These are phyloP conservation scores for Holothuria glaberrima DNA, from an alignment of 35 echinoderm and acorn worm species.

Conservation along the genomic window DNA sequence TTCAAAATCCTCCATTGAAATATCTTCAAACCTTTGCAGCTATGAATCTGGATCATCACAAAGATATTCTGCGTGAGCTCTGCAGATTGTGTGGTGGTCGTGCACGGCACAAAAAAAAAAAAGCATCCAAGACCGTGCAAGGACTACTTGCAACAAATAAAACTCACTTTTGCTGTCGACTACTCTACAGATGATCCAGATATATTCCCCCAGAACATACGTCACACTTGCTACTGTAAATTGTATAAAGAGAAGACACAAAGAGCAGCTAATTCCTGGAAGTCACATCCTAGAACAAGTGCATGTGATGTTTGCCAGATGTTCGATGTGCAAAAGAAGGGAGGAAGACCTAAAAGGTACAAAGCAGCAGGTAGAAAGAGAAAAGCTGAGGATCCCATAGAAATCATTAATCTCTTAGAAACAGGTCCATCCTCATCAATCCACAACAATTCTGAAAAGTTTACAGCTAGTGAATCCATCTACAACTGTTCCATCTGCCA, in stretches of 20 bases:
- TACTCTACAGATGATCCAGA: background rate
- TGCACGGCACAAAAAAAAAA: background rate
- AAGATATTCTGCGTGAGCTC: background rate
- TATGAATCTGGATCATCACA: constrained; percentile 10
- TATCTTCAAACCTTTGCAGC: constrained; percentile 7
- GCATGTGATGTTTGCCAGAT: background rate
- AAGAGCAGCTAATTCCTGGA: constrained; percentile 13
- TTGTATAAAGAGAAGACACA: too few species aligned
- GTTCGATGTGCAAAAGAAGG: background rate
- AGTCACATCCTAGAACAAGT: background rate
- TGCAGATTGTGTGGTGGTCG: background rate
- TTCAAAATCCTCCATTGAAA: background rate
- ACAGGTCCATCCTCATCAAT: background rate
- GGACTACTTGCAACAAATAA: background rate
- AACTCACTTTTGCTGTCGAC: background rate
- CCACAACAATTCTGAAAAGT: background rate
- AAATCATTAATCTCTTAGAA: background rate
- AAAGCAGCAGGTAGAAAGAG: constrained; percentile 3
- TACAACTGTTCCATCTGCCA: background rate
- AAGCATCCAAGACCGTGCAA: background rate
- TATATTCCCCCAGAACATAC: background rate
- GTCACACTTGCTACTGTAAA: constrained; percentile 19
- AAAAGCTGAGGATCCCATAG: constrained; percentile 7
- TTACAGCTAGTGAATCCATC: background rate
- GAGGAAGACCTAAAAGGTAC: constrained; percentile 16